These are phyloP conservation scores for Lottia scabra DNA, from an alignment of 2,888 invertebrate species.

Conservation along the genomic window DNA sequence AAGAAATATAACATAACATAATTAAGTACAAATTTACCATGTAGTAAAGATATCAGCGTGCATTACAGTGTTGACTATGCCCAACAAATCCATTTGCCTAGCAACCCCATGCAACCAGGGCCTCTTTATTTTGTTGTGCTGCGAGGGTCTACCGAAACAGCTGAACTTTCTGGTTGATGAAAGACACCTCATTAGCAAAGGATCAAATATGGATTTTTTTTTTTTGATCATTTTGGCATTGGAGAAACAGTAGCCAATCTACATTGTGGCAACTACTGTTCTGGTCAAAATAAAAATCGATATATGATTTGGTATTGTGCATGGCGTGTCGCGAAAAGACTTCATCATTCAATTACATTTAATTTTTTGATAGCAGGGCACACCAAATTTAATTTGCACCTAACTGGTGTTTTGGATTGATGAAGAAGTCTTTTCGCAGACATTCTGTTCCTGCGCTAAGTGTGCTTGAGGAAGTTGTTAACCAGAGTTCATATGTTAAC, in stretches of 20 bases:
- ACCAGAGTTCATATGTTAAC: constrained; percentile 24
- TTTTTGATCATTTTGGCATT: constrained; percentile 25
- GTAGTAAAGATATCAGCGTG: neutral
- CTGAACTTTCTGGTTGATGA: constrained; percentile 42
- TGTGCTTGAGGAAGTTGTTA: constrained; percentile 21
- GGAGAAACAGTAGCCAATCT: constrained; percentile 12
- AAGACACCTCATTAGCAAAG: constrained; percentile 24
- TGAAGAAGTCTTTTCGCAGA: constrained; percentile 20
- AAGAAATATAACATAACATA: neutral
- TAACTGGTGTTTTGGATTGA: constrained; percentile 32
- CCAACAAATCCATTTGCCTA: constrained; percentile 41
- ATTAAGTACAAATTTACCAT: neutral
- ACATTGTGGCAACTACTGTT: neutral
- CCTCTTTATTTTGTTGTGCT: constrained; percentile 40
- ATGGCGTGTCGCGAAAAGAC: constrained; percentile 17
- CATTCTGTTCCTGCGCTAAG: constrained; percentile 16
- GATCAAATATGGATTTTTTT: constrained; percentile 25
- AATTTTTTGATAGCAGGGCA: constrained; percentile 27
- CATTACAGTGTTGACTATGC: constrained; percentile 42
- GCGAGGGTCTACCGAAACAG: constrained; percentile 27
- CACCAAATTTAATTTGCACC: constrained; percentile 32
- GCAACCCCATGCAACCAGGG: constrained; percentile 42
- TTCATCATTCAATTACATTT: constrained; percentile 12
- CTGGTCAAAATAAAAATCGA: constrained; percentile 23
- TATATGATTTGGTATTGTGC: constrained; percentile 20